Conservation (phyloP, 2,888 invertebrate species). For the Dryocosmus kuriphilus region DNA sequence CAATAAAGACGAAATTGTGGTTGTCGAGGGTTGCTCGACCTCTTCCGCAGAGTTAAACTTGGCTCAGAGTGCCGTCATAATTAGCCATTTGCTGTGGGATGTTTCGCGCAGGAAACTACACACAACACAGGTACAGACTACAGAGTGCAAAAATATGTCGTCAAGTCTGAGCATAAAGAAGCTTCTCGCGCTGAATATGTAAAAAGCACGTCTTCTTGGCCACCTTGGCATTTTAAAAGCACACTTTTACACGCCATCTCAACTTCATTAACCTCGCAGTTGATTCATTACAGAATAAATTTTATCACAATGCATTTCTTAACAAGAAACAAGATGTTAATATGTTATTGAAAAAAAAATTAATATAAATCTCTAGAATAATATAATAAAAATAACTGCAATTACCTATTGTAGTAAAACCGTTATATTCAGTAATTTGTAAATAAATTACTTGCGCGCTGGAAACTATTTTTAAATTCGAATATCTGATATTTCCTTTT, state of each 20-base stretch:
- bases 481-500: not conserved
- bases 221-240: not conserved
- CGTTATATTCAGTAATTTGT: not conserved
- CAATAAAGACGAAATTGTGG: slow-evolving; percentile 2
- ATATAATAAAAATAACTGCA: not conserved
- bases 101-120: slow-evolving; percentile 55
- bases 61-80: slow-evolving; percentile 63
- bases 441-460: not conserved
- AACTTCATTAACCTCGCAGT: not conserved
- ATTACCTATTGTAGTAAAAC: not conserved
- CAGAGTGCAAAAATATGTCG: slow-evolving; percentile 12
- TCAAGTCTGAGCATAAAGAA: not conserved
- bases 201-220: not conserved
- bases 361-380: not conserved
- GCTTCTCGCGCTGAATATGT: not conserved
- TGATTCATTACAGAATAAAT: not conserved
- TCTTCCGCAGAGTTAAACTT: slow-evolving; percentile 55
- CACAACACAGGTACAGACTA: slow-evolving; percentile 50
- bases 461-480: not conserved
- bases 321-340: not conserved
- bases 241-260: not conserved
- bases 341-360: not conserved
- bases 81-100: slow-evolving; percentile 63
- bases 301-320: not conserved
- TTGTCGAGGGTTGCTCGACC: slow-evolving; percentile 31